phyloP scores from a whole-genome alignment of 2,888 invertebrate genomes.

The Philereme vetulata region DNA sequence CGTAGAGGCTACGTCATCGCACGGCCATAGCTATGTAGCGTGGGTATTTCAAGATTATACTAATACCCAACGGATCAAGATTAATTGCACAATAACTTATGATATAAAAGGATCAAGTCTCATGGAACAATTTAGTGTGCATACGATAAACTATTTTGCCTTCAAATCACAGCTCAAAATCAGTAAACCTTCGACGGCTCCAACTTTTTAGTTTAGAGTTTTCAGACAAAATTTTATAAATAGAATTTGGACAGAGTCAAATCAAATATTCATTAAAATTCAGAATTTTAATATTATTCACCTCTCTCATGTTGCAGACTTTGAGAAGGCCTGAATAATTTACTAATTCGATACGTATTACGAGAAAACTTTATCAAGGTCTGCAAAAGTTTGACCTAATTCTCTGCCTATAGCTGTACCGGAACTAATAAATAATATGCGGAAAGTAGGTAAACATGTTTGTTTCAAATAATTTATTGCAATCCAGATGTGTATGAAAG shows the following conservation, averaged over 20 bases:
- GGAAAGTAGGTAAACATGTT: slow-evolving; percentile 61
- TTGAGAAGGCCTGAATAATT: slow-evolving; percentile 25
- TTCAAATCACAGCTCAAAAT: no score
- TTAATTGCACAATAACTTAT: no score
- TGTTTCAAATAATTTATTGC: slow-evolving; percentile 52
- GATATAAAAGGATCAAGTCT: no score
- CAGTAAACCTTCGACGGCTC: no score
- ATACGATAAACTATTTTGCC: no score
- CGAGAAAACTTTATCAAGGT: slow-evolving; percentile 45
- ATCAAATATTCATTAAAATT: slow-evolving; percentile 15
- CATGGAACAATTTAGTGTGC: no score
- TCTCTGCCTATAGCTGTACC: slow-evolving; percentile 40
- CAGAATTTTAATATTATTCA: slow-evolving; percentile 11
- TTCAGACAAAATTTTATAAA: background rate
- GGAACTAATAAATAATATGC: slow-evolving; percentile 48
- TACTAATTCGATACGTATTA: slow-evolving; percentile 34
- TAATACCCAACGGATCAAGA: no score
- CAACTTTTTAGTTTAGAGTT: no score
- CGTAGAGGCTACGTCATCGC: no score
- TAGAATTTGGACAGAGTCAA: background rate
- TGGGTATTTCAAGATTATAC: no score
- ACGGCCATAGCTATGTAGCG: no score
- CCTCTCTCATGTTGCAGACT: slow-evolving; percentile 10
- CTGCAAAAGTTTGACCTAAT: slow-evolving; percentile 63
- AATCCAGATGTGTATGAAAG: slow-evolving; percentile 41